Evolutionary conservation across 2,113 vertebrate genomes (phyloP), one percentile per base, ranked within the genome.

Genomic region (Gallinago media): DNA sequence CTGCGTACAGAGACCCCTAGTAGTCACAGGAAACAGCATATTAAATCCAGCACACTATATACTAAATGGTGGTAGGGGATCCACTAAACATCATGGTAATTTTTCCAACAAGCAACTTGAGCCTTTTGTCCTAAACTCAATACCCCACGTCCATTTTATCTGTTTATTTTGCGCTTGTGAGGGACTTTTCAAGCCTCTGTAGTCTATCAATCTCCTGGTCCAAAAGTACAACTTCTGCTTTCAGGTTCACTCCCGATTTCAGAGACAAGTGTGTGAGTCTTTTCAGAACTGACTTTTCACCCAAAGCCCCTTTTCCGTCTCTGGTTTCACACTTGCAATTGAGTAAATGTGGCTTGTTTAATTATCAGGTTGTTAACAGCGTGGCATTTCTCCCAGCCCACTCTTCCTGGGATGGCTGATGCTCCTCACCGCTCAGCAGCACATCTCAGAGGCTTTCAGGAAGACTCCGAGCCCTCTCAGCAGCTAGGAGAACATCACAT

Each of bases 1-100:
- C 25, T 1, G 17, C 50, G 19, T 40, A 61, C 27, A 46, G 40
- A 68, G 29, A 44, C 62, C 21, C 11, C 13, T 50, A 25, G 9
- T 8, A 44, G 50, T 11, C 82, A 36, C 3, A 0, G 12, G 44
- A 29, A 73, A 27, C 4, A 3, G 44, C 36, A 36, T 2, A 23
- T 67, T 44, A 27, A 38, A 34, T 17, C 12, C 1, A 0, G 55
- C 26, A 12, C 19, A 1, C 44, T 54, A 3, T 15, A 29, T 8
- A 31, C 7, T 8, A 31, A 29, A 6, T 2, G 15, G 26, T 32
- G 42, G 67, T 21, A 65, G 26, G 55, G 26, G 68, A 74, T 23
- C 23, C 55, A 32, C 46, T 32, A 20, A 91, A 46, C n/a, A 54
- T 8, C 55, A 31, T 40, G 15, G 15, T 6, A 27, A 22, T 27